Evolutionary conservation across 2,797 vertebrate genomes (phyloP).

Genomic region (Kryptolebias ocellatus): DNA sequence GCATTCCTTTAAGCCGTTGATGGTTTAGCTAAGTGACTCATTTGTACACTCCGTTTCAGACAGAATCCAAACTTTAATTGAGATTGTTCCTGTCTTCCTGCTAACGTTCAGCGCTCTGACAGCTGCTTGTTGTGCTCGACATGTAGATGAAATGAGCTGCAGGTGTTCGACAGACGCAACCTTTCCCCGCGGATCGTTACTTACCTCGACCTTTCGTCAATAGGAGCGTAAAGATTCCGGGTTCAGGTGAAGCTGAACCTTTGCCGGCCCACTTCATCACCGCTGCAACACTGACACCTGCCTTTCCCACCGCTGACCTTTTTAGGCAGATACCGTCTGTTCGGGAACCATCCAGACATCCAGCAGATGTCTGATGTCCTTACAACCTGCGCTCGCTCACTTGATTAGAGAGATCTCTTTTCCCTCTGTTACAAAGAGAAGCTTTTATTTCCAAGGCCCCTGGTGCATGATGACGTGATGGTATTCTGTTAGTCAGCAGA

Average conservation of each 20-base stretch:
- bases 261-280: conserved; percentile 64
- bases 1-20: not conserved
- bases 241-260: conserved; percentile 67
- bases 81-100: not conserved
- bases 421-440: conserved; percentile 18
- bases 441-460: conserved; percentile 28
- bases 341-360: conserved; percentile 57
- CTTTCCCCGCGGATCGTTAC: conserved; percentile 70
- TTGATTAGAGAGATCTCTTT: conserved; percentile 52
- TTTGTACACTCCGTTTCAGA: not conserved
- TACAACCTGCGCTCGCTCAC: conserved; percentile 35
- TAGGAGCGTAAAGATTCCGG: conserved; percentile 55
- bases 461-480: conserved; percentile 24
- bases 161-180: conserved; percentile 60
- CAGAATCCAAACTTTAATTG: not conserved
- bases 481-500: conserved; percentile 41
- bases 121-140: conserved; percentile 43
- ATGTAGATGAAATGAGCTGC: conserved; percentile 61
- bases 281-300: conserved; percentile 25
- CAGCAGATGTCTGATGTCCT: conserved; percentile 51
- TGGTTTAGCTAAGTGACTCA: not conserved
- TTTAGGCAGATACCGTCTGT: conserved; percentile 55
- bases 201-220: conserved; percentile 78
- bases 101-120: not conserved
- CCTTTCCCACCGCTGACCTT: conserved; percentile 71